These are phyloP conservation scores for Cladorhizidae sp. DNA, from an alignment of 37 sponge, comb jelly and placozoan species.

Conservation along the genomic window DNA sequence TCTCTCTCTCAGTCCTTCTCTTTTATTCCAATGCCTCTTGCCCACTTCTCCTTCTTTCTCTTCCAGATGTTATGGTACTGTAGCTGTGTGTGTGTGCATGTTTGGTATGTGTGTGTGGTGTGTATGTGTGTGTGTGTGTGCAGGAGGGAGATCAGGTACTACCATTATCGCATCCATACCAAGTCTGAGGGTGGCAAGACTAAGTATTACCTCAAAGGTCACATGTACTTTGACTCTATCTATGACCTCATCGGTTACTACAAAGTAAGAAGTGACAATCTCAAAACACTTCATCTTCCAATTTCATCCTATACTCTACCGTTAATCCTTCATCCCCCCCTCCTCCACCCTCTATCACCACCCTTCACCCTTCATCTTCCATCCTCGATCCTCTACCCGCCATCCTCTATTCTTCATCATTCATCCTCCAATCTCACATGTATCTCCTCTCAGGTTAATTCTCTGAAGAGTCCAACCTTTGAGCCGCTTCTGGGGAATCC, in stretches of 20 bases:
- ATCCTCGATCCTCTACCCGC: not conserved
- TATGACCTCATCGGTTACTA: constrained; percentile 86
- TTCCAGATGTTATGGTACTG: no score
- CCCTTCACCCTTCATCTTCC: no score
- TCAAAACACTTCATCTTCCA: no score
- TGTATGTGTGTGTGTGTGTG: no score
- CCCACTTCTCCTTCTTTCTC: no score
- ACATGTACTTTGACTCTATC: constrained; percentile 79
- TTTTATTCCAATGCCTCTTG: no score
- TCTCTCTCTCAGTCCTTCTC: not conserved
- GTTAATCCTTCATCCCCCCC: no score
- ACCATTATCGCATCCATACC: constrained; percentile 77
- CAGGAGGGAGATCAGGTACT: constrained; percentile 60
- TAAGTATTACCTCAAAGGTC: constrained; percentile 80
- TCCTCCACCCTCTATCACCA: no score
- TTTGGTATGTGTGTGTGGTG: no score
- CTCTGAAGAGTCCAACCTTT: constrained; percentile 78
- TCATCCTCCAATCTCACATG: no score
- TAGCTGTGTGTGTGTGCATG: no score
- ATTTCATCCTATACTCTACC: not conserved
- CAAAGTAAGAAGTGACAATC: no score
- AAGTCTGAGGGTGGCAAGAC: constrained; percentile 64
- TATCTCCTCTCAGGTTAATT: constrained; percentile 44
- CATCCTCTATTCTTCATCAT: not conserved
- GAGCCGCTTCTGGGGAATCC: constrained; percentile 82